phyloP scores from a whole-genome alignment of 2,113 vertebrate genomes.

The Rattus rattus region DNA sequence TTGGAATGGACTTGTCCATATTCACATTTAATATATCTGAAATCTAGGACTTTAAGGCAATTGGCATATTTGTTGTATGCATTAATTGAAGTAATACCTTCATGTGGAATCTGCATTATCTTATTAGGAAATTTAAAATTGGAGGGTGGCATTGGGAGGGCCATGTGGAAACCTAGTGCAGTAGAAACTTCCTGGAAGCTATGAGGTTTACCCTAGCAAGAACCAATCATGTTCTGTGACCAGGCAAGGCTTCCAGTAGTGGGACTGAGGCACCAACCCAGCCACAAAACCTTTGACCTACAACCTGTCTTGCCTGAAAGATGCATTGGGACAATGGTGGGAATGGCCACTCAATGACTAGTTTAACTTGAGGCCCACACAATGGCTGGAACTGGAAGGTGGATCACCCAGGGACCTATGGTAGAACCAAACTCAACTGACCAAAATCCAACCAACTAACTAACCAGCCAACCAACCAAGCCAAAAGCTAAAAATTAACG shows the following conservation, averaged over 20 bases:
- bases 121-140: slow-evolving; percentile 7
- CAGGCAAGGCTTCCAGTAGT: background rate
- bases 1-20: background rate
- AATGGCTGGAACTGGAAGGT: background rate
- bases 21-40: background rate
- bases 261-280: background rate
- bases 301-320: background rate
- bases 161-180: background rate
- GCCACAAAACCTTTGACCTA: background rate
- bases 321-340: background rate
- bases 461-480: no score
- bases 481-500: no score
- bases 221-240: background rate
- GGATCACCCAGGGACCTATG: background rate
- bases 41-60: background rate
- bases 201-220: background rate
- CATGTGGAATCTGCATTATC: background rate
- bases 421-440: background rate
- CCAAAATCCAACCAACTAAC: background rate
- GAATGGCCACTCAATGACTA: background rate
- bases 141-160: background rate
- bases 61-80: background rate
- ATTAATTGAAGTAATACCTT: slow-evolving; percentile 25
- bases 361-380: background rate
- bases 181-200: background rate